A percentile compares a stretch with the other conserved stretches of the same genome.
Conservation (phyloP, 2,888 invertebrate genomes). For the Nemurella pictetii region DNA sequence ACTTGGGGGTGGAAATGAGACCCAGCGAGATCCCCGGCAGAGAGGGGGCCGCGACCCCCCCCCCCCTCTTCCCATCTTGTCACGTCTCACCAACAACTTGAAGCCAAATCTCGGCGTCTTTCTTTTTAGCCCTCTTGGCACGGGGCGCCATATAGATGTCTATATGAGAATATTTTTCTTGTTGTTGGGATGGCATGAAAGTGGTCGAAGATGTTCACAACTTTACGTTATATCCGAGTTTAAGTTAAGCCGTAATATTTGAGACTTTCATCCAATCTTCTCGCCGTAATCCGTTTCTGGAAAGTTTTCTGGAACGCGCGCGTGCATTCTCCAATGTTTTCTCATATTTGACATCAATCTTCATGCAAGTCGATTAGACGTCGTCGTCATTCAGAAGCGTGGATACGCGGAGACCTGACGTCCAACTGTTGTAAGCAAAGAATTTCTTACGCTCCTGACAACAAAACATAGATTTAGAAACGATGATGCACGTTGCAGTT, state of each 20-base stretch:
- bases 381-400: background rate
- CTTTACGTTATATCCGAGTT: slow-evolving; percentile 20
- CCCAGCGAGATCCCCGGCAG: background rate
- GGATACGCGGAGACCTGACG: background rate
- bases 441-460: background rate
- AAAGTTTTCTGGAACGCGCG: slow-evolving; percentile 23
- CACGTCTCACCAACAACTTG: slow-evolving; percentile 31
- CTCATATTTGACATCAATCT: slow-evolving; percentile 19
- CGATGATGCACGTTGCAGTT: too few relatives aligned
- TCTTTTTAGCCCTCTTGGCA: background rate
- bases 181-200: background rate
- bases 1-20: slow-evolving; percentile 16
- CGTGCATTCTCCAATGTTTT: background rate
- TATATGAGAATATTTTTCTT: background rate
- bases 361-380: background rate
- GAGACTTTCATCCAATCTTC: slow-evolving; percentile 27
- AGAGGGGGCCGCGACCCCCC: background rate
- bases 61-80: slow-evolving; percentile 18
- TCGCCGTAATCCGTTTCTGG: slow-evolving; percentile 12
- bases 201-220: background rate
- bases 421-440: background rate
- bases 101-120: slow-evolving; percentile 23
- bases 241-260: slow-evolving; percentile 25
- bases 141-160: background rate
- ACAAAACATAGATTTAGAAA: too few relatives aligned